Evolutionary conservation across 2,113 vertebrate genomes (phyloP), one percentile per base, ranked within the genome.

Genomic region (Cebidichthys violaceus): DNA sequence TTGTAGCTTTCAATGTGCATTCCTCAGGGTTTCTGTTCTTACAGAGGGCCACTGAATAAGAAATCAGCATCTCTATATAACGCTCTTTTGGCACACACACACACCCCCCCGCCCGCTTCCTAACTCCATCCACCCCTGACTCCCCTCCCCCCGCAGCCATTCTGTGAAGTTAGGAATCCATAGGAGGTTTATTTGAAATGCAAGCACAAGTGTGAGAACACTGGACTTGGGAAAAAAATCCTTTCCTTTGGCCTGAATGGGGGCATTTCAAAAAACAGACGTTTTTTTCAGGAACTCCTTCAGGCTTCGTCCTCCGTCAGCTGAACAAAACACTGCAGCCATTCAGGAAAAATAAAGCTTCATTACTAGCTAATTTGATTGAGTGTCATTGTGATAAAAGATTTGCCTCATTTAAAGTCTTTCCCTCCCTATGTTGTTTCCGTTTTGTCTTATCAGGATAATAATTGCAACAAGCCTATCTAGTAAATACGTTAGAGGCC

Each of bases 31-130:
- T 94, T 92, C 86, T 83, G 84, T 84, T 89, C 87, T 82, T 91
- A 85, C 88, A 86, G 83, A 88, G 88, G 74, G 79, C 80, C 70
- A 83, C 80, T 95, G 92, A 96, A 95, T 92, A 91, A 92, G 85
- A 93, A 96, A 95, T 95, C 94, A 95, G 94, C 94, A 95, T 96
- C 93, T 95, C 93, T 94, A 94, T 94, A 92, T 94, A 94, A 93
- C 88, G 60, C 88, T 88, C 82, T 89, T 80, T 86, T 89, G 84
- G 86, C 81, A 67, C 77, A 67, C 76, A 78, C 73, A 29, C 57
- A 52, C 45, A 3, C 41, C 61, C 59, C 72, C 70, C 54, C 35
- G 64, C 73, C 35, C 61, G 52, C 45, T 70, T 75, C 75, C 66
- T 27, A 71, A 61, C 79, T 74, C 82, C 75, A 79, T 78, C 82